phyloP scores from a whole-genome alignment of 2,888 invertebrate species.

The Ptychoptera albimana region DNA sequence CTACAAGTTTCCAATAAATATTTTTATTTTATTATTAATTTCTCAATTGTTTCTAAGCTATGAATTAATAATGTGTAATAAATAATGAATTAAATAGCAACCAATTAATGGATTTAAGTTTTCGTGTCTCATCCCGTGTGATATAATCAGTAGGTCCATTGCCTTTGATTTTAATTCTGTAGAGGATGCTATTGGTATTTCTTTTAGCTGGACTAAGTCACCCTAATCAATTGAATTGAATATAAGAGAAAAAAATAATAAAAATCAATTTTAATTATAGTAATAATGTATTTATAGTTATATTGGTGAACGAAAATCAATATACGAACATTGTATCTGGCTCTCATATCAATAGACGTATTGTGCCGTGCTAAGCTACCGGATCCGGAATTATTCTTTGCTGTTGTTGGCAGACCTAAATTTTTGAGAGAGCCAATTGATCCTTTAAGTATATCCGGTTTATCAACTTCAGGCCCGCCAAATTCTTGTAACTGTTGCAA shows the following conservation, averaged over 20 bases:
- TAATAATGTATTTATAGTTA: no score
- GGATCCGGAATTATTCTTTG: conserved; percentile 23
- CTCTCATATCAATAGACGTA: conserved; percentile 50
- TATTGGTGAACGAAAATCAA: no score
- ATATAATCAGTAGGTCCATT: conserved; percentile 57
- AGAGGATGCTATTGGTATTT: conserved; percentile 41
- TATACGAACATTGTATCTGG: conserved; percentile 56
- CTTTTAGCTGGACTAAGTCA: conserved; percentile 77
- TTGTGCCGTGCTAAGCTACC: conserved; percentile 41
- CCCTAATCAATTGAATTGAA: conserved; percentile 38
- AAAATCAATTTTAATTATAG: no score
- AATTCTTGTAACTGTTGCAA: conserved; percentile 70
- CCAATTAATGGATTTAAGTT: conserved; percentile 79
- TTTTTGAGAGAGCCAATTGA: conserved; percentile 49
- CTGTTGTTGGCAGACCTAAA: conserved; percentile 29
- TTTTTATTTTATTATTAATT: not conserved
- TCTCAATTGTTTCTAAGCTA: not conserved
- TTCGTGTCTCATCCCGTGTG: conserved; percentile 78
- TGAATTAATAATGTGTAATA: not conserved
- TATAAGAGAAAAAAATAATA: conserved; percentile 16
- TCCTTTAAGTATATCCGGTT: conserved; percentile 68
- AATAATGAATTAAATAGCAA: conserved; percentile 12
- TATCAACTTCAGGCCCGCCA: conserved; percentile 67
- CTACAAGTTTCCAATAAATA: conserved; percentile 17
- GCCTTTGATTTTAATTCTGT: conserved; percentile 69